Conservation (phyloP, 2,888 invertebrate genomes). For the Brachyopa scutellaris region DNA sequence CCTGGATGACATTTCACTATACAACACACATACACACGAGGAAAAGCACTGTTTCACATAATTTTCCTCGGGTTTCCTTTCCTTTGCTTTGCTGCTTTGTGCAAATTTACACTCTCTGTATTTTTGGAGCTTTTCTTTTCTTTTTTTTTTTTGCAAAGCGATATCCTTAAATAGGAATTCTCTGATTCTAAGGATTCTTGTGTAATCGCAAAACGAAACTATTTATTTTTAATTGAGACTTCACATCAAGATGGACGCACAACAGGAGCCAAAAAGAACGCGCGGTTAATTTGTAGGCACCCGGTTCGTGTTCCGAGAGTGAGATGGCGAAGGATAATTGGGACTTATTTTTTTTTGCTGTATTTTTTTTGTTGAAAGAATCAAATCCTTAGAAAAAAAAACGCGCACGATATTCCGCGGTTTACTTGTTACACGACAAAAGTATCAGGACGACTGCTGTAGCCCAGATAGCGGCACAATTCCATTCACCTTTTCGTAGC, state of each 20-base stretch:
- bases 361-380: neutral
- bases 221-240: slow-evolving; percentile 16
- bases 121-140: too few relatives aligned
- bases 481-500: slow-evolving; percentile 65
- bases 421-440: slow-evolving; percentile 70
- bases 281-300: slow-evolving; percentile 10
- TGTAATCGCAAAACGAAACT: slow-evolving; percentile 34
- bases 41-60: slow-evolving; percentile 15
- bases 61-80: too few relatives aligned
- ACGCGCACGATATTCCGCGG: slow-evolving; percentile 50
- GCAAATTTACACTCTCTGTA: neutral
- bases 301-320: slow-evolving; percentile 15
- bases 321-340: slow-evolving; percentile 25
- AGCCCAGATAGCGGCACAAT: slow-evolving; percentile 70
- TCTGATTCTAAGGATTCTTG: slow-evolving; percentile 33
- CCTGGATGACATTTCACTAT: slow-evolving; percentile 41
- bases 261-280: neutral
- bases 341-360: neutral
- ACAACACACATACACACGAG: slow-evolving; percentile 1
- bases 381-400: slow-evolving; percentile 20
- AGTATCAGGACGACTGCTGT: slow-evolving; percentile 70
- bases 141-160: too few relatives aligned
- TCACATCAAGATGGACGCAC: slow-evolving; percentile 19
- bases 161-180: slow-evolving; percentile 11
- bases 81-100: neutral